Conservation (phyloP, 1,140 invertebrate species). For the Ridgeia piscesae region DNA sequence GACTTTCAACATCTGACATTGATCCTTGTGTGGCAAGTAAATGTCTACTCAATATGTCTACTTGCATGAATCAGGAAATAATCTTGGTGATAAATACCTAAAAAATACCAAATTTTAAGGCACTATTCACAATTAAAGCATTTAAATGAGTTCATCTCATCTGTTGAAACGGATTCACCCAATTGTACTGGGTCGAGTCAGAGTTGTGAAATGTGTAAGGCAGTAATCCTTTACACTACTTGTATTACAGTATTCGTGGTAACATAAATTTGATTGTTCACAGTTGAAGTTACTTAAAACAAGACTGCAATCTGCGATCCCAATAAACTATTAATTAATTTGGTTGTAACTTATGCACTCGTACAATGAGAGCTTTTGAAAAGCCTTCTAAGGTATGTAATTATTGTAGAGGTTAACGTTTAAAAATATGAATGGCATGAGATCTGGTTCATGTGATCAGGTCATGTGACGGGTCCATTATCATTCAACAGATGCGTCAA, state of each 20-base stretch:
- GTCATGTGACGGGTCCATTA: no score
- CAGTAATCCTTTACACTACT: background rate
- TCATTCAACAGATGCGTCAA: no score
- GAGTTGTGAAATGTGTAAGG: no score
- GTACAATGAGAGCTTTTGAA: background rate
- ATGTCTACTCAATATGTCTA: background rate
- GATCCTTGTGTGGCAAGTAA: background rate
- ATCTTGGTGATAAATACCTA: background rate
- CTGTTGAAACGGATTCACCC: background rate
- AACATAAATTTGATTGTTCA: background rate
- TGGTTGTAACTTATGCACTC: background rate
- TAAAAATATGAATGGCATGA: no score
- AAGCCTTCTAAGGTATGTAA: background rate
- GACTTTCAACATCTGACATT: background rate
- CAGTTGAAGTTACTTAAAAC: background rate
- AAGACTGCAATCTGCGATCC: background rate
- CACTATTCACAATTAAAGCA: background rate
- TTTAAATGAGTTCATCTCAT: background rate
- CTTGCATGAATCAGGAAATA: background rate
- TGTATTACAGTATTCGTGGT: background rate
- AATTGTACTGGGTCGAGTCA: background rate
- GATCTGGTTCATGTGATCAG: no score
- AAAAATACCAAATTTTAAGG: background rate
- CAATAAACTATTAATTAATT: background rate
- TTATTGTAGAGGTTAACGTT: no score